Base-by-base conservation (phyloP, 2,113 vertebrate species). In the Solenodon paradoxus region DNA sequence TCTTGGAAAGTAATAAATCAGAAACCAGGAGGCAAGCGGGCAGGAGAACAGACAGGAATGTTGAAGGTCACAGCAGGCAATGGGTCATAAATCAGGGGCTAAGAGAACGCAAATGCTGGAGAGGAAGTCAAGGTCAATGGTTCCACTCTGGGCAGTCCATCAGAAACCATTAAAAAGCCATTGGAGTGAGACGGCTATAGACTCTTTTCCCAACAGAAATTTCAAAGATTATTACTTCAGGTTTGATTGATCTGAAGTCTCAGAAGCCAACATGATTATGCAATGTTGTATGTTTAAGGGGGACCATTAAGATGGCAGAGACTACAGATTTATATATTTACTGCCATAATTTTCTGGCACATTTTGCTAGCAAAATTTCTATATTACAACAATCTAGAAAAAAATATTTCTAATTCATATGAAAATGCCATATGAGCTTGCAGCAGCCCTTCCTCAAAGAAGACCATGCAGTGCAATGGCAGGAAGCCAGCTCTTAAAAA, bases 71-170 rank as follows among this genome's bases (percentile, higher is more conserved):
- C 32, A 59, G 90, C 32, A 90, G 79, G 69, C 77, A 94, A 64
- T 55, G 45, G 15, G 28, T 90, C 88, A 95, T 95, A 96, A 97
- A 94, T 96, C 80, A 88, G 47, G 42, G 95, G 53, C 59, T 88
- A 32, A 93, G 74, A 83, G 90, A 92, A 84, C 4, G 84, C 35
- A 84, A 94, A 92, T 0, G 49, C 38, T 80, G 59, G 66, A 79
- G 64, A 92, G 42, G 64, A 83, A 71, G 47, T 80, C 75, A 90
- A 92, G 83, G 95, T 92, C 92, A 96, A 20, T 90, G 84, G 47
- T 83, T 95, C 38, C 72, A 77, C 77, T 90, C 83, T 92, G 88
- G 57, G 71, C 26, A 95, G 71, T 63, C 59, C 84, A 96, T 95
- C 66, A 92, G 47, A 71, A 96, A 45, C 35, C 95, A 96, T 51